Base-by-base conservation (phyloP, 2,797 vertebrate species). In the Sarcophilus harrisii region DNA sequence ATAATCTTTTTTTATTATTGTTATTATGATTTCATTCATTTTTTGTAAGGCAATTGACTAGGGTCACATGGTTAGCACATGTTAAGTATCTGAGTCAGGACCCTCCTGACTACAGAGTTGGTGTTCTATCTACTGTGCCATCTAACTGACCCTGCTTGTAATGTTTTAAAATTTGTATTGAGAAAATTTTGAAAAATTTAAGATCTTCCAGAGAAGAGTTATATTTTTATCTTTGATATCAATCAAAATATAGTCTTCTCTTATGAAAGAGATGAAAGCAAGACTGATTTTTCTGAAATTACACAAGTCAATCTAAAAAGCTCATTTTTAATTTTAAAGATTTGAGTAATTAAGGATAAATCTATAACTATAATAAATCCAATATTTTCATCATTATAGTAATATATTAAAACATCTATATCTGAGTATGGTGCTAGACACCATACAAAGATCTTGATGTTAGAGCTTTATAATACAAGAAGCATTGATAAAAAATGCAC, bases 231-330 rank as follows among this genome's bases (percentile, higher is more conserved):
- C 92, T 91, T 55, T 66, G 81, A 58, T 13, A 54, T 3, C 21
- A 38, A n/a, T 38, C 81, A 93, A 92, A 57, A 58, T 5, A 91
- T 38, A 94, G n/a, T 14, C 91, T 93, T 92, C 54, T 94, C 92
- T 93, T 55, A 91, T 9, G 12, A 95, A 92, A 95, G 95, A 66
- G 29, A 96, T 49, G 10, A 59, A 66, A n/a, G 93, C 5, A 96
- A 92, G 94, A 49, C 30, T 38, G 60, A 58, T n/a, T 91, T 92
- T 81, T 90, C 28, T 73, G 59, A 92, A 92, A 45, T 45, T n/a
- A 54, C 93, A 94, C 30, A 59, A 73, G 11, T 81, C 27, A 29
- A 89, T 30, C 1, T 32, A 96, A 12, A 73, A 0, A n/a, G 28
- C 38, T 94, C 13, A 11, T 60, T 90, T 90, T 90, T 58, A 66